Evolutionary conservation across 2,888 invertebrate species (phyloP), one percentile per base, ranked within the genome.

Genomic region (Andrena camellia): DNA sequence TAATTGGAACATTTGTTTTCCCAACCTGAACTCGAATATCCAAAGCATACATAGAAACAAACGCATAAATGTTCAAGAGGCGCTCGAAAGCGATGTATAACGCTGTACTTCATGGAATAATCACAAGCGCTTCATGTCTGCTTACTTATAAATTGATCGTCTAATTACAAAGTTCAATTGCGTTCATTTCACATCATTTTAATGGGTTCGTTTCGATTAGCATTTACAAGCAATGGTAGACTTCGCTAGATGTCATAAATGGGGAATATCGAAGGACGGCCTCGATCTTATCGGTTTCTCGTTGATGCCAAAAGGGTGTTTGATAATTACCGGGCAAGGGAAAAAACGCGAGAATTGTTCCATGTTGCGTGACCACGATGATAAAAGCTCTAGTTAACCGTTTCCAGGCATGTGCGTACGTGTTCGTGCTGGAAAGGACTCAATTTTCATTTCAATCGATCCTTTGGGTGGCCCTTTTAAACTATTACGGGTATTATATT

Each of bases 321-420:
- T 42, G 71, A 66, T 71, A 63, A 57, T 64, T 54, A 60, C 17
- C 29, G 20, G 59, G 48, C 54, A 8, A 20, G n/a, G 23, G 48
- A 23, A 57, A 66, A 77, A 79, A 77, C 70, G 33, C 63, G 78
- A 85, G 69, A 83, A 83, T 87, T 83, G 87, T 84, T 63, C 68
- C 73, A 75, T 78, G 83, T 90, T 81, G 89, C 90, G 90, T 91
- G 91, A 90, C 89, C 83, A 70, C 79, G 68, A 81, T 85, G 89
- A 90, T 90, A 89, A 90, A 48, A 82, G 81, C 80, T 74, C n/a
- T 67, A 88, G 88, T 88, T 89, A 88, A 82, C 85, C 84, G 73
- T 68, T 69, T 35, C 57, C 17, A 83, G 81, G 78, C 85, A 86
- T 90, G 89, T 88, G 82, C 82, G 79, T 81, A 85, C 84, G 82